A percentile compares a stretch with the other conserved stretches of the same genome.
Evolutionary conservation across 1,140 invertebrate genomes (phyloP).

Genomic region (Sycophila sp.): DNA sequence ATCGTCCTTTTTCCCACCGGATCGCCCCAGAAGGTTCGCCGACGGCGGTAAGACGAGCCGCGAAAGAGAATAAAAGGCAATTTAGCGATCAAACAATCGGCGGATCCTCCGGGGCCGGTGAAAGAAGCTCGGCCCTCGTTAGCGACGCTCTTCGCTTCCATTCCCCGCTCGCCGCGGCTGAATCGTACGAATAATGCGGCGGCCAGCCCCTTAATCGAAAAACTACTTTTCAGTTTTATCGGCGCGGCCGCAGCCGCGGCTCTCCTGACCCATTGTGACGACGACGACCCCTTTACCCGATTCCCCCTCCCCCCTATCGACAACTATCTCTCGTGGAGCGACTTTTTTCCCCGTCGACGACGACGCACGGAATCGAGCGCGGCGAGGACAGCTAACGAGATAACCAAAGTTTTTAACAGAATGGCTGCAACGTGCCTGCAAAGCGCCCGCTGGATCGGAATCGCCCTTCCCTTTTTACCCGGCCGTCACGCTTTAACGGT

Average conservation of each 20-base stretch:
- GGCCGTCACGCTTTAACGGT: conserved; percentile 4
- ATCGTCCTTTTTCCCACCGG: too few relatives aligned
- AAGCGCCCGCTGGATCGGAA: neutral
- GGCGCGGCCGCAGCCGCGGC: too few relatives aligned
- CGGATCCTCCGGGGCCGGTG: neutral
- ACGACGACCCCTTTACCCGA: neutral
- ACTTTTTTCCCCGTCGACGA: neutral
- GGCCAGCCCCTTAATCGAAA: conserved; percentile 9
- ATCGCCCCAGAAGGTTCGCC: too few relatives aligned
- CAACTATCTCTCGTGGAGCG: neutral
- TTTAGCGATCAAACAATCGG: conserved; percentile 30
- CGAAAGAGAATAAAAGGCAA: conserved; percentile 33
- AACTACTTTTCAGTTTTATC: conserved; percentile 34
- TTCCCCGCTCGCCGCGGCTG: too few relatives aligned
- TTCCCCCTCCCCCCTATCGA: neutral
- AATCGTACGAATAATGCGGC: neutral
- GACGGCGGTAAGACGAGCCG: neutral
- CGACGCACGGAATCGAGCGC: neutral
- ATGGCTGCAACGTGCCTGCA: conserved; percentile 23
- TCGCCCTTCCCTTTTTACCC: too few relatives aligned
- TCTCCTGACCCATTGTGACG: too few relatives aligned
- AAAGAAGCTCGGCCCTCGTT: conserved; percentile 2
- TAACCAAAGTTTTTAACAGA: conserved; percentile 28
- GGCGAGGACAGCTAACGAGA: conserved; percentile 8
- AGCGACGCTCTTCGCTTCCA: conserved; percentile 4